A percentile compares a stretch with the other conserved stretches of the same genome.
Conservation (phyloP, 2,888 invertebrate species). For the Xestoiulus laeticollis region DNA sequence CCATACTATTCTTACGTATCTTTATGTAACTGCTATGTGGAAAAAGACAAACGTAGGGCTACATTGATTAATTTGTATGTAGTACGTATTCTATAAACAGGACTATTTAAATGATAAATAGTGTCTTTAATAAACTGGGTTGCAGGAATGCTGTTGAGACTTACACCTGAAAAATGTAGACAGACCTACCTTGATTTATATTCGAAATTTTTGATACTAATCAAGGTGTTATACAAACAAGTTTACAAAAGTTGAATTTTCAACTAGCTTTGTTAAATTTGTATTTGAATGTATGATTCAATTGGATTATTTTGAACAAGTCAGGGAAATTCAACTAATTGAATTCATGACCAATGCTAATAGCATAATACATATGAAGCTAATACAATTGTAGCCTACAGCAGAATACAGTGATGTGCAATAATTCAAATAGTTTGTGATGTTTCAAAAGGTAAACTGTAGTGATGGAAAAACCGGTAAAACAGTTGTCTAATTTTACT, state of each 20-base stretch:
- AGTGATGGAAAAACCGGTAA: background rate
- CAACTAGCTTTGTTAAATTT: background rate
- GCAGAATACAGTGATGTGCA: too few species aligned
- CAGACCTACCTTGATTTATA: background rate
- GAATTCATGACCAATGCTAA: too few species aligned
- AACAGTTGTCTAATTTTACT: too few species aligned
- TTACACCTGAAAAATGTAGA: background rate
- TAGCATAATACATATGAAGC: too few species aligned
- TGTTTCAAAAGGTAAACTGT: background rate
- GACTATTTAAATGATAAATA: background rate
- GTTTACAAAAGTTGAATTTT: background rate
- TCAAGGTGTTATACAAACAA: background rate
- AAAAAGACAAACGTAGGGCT: background rate
- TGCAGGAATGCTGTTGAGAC: background rate
- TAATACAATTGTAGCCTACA: too few species aligned
- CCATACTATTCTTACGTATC: background rate
- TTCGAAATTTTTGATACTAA: background rate
- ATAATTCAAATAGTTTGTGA: background rate
- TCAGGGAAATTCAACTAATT: too few species aligned
- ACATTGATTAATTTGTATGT: background rate
- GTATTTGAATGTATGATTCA: too few species aligned
- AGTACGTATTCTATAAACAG: background rate
- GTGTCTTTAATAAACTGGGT: background rate
- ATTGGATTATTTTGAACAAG: too few species aligned
- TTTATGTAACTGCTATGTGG: background rate